Percentiles rank a stretch among this genome's conserved stretches.
These are phyloP conservation scores for Procavia capensis DNA, from an alignment of 2,113 vertebrate species.

Conservation along the genomic window DNA sequence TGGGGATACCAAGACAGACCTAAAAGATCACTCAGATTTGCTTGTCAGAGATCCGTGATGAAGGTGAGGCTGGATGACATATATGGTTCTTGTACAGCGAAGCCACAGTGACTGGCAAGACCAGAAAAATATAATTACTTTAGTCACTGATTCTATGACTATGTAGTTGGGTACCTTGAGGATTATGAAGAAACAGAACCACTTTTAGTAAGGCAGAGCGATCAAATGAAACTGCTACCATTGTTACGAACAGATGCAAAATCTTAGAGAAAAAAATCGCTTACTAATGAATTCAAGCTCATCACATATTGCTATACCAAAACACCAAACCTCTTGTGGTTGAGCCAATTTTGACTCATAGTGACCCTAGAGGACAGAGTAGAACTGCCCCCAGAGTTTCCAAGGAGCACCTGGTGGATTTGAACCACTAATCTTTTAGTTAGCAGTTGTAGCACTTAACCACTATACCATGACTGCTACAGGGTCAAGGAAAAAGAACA, in stretches of 20 bases:
- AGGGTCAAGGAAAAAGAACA: background rate
- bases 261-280: background rate
- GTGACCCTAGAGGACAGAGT: too few relatives aligned
- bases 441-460: too few relatives aligned
- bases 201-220: background rate
- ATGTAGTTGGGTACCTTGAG: background rate
- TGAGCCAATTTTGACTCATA: too few relatives aligned
- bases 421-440: too few relatives aligned
- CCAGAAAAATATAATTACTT: background rate
- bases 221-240: slow-evolving; percentile 14
- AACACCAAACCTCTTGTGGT: too few relatives aligned
- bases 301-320: background rate
- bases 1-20: background rate
- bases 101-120: background rate
- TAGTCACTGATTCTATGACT: background rate
- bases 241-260: slow-evolving; percentile 21
- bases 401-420: too few relatives aligned
- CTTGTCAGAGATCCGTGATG: background rate
- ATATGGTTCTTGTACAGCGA: background rate
- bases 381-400: too few relatives aligned
- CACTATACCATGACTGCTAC: too few relatives aligned
- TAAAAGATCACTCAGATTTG: background rate
- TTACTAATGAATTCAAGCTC: background rate
- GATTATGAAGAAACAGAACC: background rate
- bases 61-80: background rate